Conservation (phyloP, 2,888 invertebrate species). For the Caenorhabditis plicata region DNA sequence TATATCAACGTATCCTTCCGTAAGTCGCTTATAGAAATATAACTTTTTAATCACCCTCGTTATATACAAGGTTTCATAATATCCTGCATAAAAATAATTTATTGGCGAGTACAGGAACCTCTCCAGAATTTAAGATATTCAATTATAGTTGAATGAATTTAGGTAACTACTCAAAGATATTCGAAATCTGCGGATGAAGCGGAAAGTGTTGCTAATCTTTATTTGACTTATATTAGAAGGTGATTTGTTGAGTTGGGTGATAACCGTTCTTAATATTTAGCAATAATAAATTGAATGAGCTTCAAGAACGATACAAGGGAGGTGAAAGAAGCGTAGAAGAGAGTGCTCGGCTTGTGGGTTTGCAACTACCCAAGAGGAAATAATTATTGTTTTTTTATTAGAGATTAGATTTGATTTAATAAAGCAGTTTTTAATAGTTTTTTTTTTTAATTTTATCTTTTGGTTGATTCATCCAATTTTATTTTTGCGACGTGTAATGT, state of each 20-base stretch:
- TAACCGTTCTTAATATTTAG: neutral
- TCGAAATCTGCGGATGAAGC: slow-evolving; percentile 52
- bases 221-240: slow-evolving; percentile 56
- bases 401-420: neutral
- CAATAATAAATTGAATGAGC: slow-evolving; percentile 31
- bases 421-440: neutral
- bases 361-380: slow-evolving; percentile 48
- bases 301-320: slow-evolving; percentile 54
- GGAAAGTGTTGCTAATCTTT: slow-evolving; percentile 52
- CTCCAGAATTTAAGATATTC: no score
- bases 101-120: no score
- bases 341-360: slow-evolving; percentile 57
- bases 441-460: slow-evolving; percentile 1
- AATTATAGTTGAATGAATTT: neutral
- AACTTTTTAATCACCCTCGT: no score
- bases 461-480: neutral
- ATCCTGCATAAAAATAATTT: no score
- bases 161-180: slow-evolving; percentile 44
- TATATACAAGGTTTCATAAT: no score
- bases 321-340: slow-evolving; percentile 57
- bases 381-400: slow-evolving; percentile 4
- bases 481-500: neutral
- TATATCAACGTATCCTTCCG: no score
- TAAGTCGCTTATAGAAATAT: no score
- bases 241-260: slow-evolving; percentile 2